These are phyloP conservation scores for Willowsia nigromaculata DNA, from an alignment of 2,888 invertebrate species.

Conservation along the genomic window DNA sequence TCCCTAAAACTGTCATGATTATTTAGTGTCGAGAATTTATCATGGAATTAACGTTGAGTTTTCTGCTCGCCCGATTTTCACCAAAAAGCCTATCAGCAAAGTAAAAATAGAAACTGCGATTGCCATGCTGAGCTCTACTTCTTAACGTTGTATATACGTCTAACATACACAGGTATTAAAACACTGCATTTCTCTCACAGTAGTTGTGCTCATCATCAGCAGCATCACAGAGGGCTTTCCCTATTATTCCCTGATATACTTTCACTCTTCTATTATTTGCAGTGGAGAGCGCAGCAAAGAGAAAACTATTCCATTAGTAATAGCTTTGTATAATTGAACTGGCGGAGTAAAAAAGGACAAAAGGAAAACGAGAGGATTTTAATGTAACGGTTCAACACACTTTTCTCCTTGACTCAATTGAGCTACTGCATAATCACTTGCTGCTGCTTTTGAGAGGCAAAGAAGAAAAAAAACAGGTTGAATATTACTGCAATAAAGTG, in stretches of 20 bases:
- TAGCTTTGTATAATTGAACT: constrained; percentile 57
- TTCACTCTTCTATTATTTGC: neutral
- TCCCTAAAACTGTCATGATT: constrained; percentile 74
- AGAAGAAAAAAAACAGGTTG: constrained; percentile 8
- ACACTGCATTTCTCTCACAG: too few relatives aligned
- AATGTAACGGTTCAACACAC: constrained; percentile 44
- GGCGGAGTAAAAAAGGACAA: constrained; percentile 30
- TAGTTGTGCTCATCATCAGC: too few relatives aligned
- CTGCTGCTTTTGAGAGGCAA: neutral
- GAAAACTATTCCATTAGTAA: constrained; percentile 47
- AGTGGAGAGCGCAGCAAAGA: neutral
- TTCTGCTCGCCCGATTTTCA: constrained; percentile 52
- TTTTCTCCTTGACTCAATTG: neutral
- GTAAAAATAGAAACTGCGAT: neutral
- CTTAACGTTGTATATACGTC: too few relatives aligned
- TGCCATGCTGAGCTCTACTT: too few relatives aligned
- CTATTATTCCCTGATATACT: too few relatives aligned
- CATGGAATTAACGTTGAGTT: constrained; percentile 74
- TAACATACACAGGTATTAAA: constrained; percentile 11
- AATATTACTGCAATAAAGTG: constrained; percentile 35
- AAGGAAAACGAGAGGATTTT: constrained; percentile 11
- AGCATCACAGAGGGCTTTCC: too few relatives aligned
- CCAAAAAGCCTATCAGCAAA: constrained; percentile 49
- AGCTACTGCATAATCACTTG: neutral
- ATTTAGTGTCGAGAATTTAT: constrained; percentile 74